Evolutionary conservation across 2,888 invertebrate species (phyloP), one percentile per base, ranked within the genome.

Genomic region (Volucella zonaria): DNA sequence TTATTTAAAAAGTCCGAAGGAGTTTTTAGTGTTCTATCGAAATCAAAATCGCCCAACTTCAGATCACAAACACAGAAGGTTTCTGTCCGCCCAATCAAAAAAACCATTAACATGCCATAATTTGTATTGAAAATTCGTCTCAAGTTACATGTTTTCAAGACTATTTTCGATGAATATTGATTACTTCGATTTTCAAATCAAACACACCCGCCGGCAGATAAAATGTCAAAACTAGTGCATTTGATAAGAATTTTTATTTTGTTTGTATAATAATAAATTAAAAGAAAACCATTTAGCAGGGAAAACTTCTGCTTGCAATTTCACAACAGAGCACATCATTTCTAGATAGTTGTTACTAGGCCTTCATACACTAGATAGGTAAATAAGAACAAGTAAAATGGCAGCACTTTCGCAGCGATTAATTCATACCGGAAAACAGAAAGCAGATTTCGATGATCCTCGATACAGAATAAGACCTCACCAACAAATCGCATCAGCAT

Each of bases 381-480:
- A 2, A 56, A 12, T 10, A 42, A 71, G 10, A 3, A 12, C 15
- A 9, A 4, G n/a, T 10, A 10, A 2, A 45, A 82, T 67, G 73
- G 45, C 78, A 56, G 10, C 43, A 49, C 42, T 45, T 12, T 42
- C 15, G 6, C 71, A 77, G 18, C 31, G 42, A 10, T 1, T 47
- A 3, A 67, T 51, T 2, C n/a, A 67, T 11, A 14, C 52, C 59
- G 66, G 71, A 6, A 52, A n/a, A n/a, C n/a, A 40, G 0, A 64
- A 47, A n/a, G 38, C 51, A 10, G 49, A 31, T 9, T 12, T 92
- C 82, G 96, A 96, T 89, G 96, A 97, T 91, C 95, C 95, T 3
- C 93, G 93, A 88, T 96, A 95, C 92, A 93, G 96, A 83, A 96
- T 92, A 64, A 88, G 89, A 45, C 91, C 92, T 6, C 87, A 90